phyloP scores from a whole-genome alignment of 2,113 vertebrate species.

The Aptenodytes patagonicus region DNA sequence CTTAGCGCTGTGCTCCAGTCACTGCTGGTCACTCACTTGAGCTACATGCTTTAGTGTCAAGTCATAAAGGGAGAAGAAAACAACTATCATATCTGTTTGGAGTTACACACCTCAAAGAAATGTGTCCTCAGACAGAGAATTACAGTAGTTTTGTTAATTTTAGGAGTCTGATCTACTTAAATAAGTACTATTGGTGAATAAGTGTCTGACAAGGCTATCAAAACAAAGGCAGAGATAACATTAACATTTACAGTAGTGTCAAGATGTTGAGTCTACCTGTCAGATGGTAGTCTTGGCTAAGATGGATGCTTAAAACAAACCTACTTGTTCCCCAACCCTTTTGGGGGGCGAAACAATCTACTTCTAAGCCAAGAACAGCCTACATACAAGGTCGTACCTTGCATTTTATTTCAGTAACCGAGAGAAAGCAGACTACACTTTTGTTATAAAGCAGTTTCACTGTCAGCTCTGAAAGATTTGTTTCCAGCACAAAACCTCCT shows the following conservation, averaged over 20 bases:
- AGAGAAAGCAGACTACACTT: neutral
- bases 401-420: neutral
- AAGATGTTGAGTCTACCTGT: constrained; percentile 31
- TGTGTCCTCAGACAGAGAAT: neutral
- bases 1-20: neutral
- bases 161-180: neutral
- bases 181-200: neutral
- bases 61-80: neutral
- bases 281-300: constrained; percentile 4
- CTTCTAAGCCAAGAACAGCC: neutral
- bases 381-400: neutral
- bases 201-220: neutral
- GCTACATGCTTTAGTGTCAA: neutral
- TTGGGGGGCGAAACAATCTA: neutral
- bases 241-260: constrained; percentile 7
- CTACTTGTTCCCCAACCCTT: neutral
- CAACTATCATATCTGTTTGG: neutral
- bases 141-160: constrained; percentile 13
- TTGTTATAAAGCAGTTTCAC: neutral
- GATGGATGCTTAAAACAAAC: neutral
- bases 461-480: neutral
- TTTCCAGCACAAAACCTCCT: neutral
- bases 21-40: neutral
- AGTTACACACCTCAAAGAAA: neutral
- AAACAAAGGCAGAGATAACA: neutral